Percentiles rank a stretch among this genome's conserved stretches.
phyloP scores from a whole-genome alignment of 2,113 vertebrate species.

The Calypte anna region DNA sequence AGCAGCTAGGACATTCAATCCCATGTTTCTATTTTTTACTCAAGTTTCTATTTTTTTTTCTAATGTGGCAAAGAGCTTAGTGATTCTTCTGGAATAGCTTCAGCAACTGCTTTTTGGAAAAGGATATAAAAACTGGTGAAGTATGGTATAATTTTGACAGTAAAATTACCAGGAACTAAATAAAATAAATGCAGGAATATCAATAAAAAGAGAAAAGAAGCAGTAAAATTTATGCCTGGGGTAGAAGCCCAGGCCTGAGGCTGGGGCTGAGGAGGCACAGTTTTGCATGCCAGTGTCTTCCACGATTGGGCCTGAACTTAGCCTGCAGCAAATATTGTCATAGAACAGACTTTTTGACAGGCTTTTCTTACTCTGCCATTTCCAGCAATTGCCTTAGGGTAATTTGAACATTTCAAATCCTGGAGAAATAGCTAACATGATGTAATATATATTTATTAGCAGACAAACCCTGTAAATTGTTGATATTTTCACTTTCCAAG shows the following conservation, averaged over 20 bases:
- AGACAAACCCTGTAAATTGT: conserved; percentile 20
- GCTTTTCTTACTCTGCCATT: neutral
- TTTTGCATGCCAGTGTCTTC: neutral
- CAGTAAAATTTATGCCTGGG: neutral
- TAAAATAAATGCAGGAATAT: neutral
- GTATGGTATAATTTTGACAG: neutral
- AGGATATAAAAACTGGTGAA: neutral
- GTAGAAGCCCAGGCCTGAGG: neutral
- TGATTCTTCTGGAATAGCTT: neutral
- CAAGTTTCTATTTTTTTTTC: neutral
- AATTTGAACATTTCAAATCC: neutral
- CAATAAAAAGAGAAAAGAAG: neutral
- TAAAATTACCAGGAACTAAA: neutral
- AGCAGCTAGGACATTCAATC: neutral
- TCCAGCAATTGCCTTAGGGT: conserved; percentile 11
- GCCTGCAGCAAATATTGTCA: neutral
- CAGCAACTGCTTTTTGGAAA: neutral
- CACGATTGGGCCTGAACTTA: neutral
- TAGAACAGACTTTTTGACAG: neutral
- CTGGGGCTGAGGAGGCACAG: neutral
- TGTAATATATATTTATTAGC: conserved; percentile 53
- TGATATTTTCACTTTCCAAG: conserved; percentile 58
- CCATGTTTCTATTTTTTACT: neutral
- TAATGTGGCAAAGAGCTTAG: neutral
- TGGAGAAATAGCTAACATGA: conserved; percentile 46